Percentiles rank a stretch among this genome's conserved stretches.
Conservation (phyloP, 2,113 vertebrate species). For the Myrmophylax atrothorax region DNA sequence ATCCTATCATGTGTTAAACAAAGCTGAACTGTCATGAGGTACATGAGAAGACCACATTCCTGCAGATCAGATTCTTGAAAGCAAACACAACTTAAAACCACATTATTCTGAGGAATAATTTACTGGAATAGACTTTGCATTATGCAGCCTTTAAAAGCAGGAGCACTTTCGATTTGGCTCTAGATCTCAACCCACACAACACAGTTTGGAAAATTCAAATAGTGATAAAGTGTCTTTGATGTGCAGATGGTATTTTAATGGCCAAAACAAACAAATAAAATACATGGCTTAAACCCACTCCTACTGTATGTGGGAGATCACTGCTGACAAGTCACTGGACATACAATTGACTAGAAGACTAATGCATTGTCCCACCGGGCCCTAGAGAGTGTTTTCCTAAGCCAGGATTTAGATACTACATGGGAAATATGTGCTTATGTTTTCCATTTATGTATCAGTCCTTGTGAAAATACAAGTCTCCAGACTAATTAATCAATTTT, state of each 20-base stretch:
- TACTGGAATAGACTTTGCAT: not conserved
- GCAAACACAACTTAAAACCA: not conserved
- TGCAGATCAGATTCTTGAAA: not conserved
- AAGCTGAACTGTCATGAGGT: not conserved
- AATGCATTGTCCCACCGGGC: not conserved
- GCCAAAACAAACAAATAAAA: conserved; percentile 20
- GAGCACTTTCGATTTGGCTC: not conserved
- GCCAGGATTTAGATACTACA: not conserved
- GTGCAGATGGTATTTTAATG: not conserved
- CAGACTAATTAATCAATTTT: not conserved
- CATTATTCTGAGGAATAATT: not conserved
- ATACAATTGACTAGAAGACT: not conserved
- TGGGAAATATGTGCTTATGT: not conserved
- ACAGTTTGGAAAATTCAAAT: not conserved
- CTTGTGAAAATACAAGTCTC: not conserved
- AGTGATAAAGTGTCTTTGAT: not conserved
- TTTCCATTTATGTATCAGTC: not conserved
- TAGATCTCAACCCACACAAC: not conserved
- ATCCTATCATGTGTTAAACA: not conserved
- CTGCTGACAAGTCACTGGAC: not conserved
- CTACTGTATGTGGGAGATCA: not conserved
- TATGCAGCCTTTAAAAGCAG: not conserved
- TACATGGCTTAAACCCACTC: not conserved
- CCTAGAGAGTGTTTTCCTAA: not conserved
- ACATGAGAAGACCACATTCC: not conserved